phyloP scores from a whole-genome alignment of 2,888 invertebrate species.

The Trachelus iudaicus region DNA sequence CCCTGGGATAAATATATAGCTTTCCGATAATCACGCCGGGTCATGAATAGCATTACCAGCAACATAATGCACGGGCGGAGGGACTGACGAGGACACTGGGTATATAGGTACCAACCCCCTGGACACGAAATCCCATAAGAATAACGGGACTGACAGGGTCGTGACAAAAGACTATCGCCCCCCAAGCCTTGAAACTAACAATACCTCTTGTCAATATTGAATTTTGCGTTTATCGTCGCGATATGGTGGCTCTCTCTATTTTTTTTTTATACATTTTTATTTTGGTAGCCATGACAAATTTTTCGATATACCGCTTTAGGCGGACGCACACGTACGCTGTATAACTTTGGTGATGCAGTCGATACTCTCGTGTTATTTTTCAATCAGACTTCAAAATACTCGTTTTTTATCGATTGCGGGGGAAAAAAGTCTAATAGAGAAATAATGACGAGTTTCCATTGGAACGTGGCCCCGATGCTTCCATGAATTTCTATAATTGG shows the following conservation, averaged over 20 bases:
- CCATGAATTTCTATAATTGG: neutral
- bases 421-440: slow-evolving; percentile 47
- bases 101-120: neutral
- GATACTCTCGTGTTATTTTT: neutral
- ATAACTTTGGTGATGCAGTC: neutral
- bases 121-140: slow-evolving; percentile 30
- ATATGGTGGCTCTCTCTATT: slow-evolving; percentile 32
- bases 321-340: neutral
- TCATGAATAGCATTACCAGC: slow-evolving; percentile 40
- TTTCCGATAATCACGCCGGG: slow-evolving; percentile 44
- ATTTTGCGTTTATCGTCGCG: slow-evolving; percentile 22
- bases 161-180: neutral
- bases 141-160: slow-evolving; percentile 26
- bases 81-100: neutral
- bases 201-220: slow-evolving; percentile 32
- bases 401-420: neutral
- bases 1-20: slow-evolving; percentile 37
- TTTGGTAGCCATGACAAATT: neutral
- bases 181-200: slow-evolving; percentile 29
- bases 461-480: slow-evolving; percentile 39
- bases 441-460: slow-evolving; percentile 40
- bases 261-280: slow-evolving; percentile 3
- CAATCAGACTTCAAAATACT: neutral
- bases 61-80: neutral
- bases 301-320: neutral